Base-by-base conservation (phyloP, 2,797 vertebrate species). In the Clarias pachynema region DNA sequence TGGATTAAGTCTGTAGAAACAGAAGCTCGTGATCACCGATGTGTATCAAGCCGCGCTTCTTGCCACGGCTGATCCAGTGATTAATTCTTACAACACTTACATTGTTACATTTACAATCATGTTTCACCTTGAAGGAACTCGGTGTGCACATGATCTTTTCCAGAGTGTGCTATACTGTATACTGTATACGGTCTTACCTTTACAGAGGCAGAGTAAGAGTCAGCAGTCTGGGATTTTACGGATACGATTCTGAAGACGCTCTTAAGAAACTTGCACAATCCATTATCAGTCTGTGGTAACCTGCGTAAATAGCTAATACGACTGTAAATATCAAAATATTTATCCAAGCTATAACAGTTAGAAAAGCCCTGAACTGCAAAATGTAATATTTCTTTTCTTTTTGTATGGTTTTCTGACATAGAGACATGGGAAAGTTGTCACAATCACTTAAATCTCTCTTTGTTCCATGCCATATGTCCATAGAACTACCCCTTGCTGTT, bases 1-100 rank as follows among this genome's bases (percentile, higher is more conserved):
- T 74, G 49, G 49, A 74, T 74, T 77, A 77, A 22, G 49, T 31
- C 73, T 22, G 74, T 24, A 15, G 74, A 78, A 78, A 7, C 75
- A 78, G 12, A 14, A 37, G 75, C 57, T 60, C 16, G 12, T 62
- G 74, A 37, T 59, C 74, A 24, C 57, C n/a, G 31, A n/a, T 24
- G 75, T 37, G 57, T n/a, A 40, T 40, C 31, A 37, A 37, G 57
- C 57, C 0, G 15, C 8, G 1, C 57, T 78, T 14, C 31, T 15
- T 78, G 20, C 20, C 3, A 4, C 57, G 37, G 56, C 29, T 34
- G 53, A 77, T 77, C 26, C 53, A 34, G 53, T 37, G 75, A 78
- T 78, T 24, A 1, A 8, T 78, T n/a, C 57, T 14, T 44, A 60
- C 31, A 37, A 24, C 20, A 59, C 20, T 56, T 9, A 20, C 73